Base-by-base conservation (phyloP, 2,113 vertebrate genomes). In the Carlito syrichta region DNA sequence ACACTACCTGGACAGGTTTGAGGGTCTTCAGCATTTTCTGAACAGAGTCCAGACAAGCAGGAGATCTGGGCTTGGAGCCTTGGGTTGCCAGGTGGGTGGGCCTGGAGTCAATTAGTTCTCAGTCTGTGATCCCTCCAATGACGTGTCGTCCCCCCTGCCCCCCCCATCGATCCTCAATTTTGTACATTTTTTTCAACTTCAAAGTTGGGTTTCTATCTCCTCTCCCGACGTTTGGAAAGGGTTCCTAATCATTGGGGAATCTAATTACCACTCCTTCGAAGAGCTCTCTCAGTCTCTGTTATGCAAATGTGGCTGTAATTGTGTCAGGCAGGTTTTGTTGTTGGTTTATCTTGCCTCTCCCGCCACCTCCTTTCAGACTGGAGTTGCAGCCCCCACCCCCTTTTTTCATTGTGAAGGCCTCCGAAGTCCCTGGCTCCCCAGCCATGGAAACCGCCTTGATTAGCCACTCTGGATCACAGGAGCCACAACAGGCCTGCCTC, bases 251-350 rank as follows among this genome's bases (percentile, higher is more conserved):
- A 77, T 83, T 1, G 0, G 68, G 83, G 86, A 96, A 96, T 94
- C 94, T 86, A 96, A 97, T 97, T 94, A 89, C 94, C 74, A 40
- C 89, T 88, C 84, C 81, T 96, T 91, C 93, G 88, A 58, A 92
- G 90, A 10, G 22, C 7, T 68, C 22, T 32, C 89, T 95, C 40
- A 0, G 81, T 76, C 93, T 94, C 97, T 97, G 77, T 96, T 96
- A 95, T 97, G 97, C 96, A 97, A 97, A 97, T 96, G 11, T 83
- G 78, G 91, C 85, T 91, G 0, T 96, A 85, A 94, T 86, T 66
- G 94, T 93, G 94, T 76, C 88, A 76, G 97, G 83, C 89, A 69
- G 86, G 97, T 95, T 98, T 96, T 84, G 87, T 45, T 79, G 81
- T 45, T 1, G 0, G 82, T 94, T 83, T 63, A 54, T 94, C 86